Conservation (phyloP, 1,140 invertebrate species). For the Glomeris maerens region DNA sequence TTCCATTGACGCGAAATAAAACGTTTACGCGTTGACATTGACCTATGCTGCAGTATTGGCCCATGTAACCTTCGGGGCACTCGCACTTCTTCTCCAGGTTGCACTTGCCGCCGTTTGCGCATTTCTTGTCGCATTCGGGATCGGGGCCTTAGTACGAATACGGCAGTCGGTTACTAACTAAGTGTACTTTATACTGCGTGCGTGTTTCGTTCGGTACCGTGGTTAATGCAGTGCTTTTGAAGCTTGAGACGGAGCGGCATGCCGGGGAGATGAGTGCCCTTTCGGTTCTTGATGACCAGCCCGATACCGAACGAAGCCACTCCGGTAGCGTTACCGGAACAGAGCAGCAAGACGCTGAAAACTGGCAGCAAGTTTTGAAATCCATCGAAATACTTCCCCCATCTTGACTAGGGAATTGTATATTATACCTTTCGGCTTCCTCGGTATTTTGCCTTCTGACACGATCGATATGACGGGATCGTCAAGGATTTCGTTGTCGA, state of each 20-base stretch:
- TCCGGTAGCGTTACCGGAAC: constrained; percentile 73
- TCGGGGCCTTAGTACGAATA: constrained; percentile 48
- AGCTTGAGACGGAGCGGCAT: constrained; percentile 77
- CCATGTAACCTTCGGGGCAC: constrained; percentile 77
- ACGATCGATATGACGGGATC: constrained; percentile 75
- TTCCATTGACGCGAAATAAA: background rate
- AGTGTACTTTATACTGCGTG: background rate
- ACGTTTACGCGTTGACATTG: background rate
- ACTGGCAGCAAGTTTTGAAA: constrained; percentile 39
- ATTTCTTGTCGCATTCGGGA: constrained; percentile 72
- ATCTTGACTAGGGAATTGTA: background rate
- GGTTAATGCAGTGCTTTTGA: constrained; percentile 83
- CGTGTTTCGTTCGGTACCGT: constrained; percentile 39
- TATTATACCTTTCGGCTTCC: constrained; percentile 56
- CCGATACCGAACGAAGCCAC: constrained; percentile 77
- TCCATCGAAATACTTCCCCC: background rate
- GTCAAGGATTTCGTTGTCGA: constrained; percentile 63
- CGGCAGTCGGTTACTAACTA: background rate
- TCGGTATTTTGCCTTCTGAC: constrained; percentile 64
- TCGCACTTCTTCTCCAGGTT: constrained; percentile 65
- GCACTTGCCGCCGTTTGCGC: constrained; percentile 65
- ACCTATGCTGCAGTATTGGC: constrained; percentile 61
- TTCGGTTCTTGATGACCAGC: constrained; percentile 62
- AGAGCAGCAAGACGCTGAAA: constrained; percentile 81
- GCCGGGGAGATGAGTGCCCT: constrained; percentile 60